Percentiles rank a stretch among this genome's conserved stretches.
Evolutionary conservation across 1,140 invertebrate genomes (phyloP).

Genomic region (Mizuhopecten yessoensis): DNA sequence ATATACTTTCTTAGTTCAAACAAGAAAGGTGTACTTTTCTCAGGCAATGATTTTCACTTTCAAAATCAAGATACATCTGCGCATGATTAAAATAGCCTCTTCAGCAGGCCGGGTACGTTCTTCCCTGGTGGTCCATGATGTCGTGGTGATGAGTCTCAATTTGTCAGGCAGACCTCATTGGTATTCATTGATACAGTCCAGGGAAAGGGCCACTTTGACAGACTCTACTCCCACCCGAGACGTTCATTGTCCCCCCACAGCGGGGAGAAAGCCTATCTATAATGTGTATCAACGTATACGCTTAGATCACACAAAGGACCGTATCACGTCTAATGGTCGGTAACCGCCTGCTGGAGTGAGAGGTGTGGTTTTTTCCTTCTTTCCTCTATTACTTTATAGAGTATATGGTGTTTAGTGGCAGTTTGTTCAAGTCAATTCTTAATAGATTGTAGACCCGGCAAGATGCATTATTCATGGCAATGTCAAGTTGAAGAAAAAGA

Average conservation of each 20-base stretch:
- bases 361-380: constrained; percentile 3
- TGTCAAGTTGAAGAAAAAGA: constrained; percentile 11
- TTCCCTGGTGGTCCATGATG: not conserved
- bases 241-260: not conserved
- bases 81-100: not conserved
- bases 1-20: not conserved
- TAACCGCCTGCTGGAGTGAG: not conserved
- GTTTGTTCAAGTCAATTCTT: constrained; percentile 39
- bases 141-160: constrained; percentile 25
- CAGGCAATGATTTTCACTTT: not conserved
- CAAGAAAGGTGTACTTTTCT: not conserved
- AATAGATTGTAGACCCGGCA: constrained; percentile 12
- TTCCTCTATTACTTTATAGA: constrained; percentile 34
- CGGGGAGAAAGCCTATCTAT: constrained; percentile 15
- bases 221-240: not conserved
- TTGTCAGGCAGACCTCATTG: constrained; percentile 23
- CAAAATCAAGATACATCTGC: constrained; percentile 25
- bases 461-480: not conserved
- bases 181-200: constrained; percentile 3
- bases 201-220: not conserved
- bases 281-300: constrained; percentile 25
- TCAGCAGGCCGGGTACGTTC: not conserved
- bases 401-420: constrained; percentile 17
- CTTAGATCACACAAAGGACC: constrained; percentile 4
- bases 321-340: constrained; percentile 1